These are phyloP conservation scores for Hirtodrosophila alboralis DNA, from an alignment of 2,888 invertebrate genomes.

Conservation along the genomic window DNA sequence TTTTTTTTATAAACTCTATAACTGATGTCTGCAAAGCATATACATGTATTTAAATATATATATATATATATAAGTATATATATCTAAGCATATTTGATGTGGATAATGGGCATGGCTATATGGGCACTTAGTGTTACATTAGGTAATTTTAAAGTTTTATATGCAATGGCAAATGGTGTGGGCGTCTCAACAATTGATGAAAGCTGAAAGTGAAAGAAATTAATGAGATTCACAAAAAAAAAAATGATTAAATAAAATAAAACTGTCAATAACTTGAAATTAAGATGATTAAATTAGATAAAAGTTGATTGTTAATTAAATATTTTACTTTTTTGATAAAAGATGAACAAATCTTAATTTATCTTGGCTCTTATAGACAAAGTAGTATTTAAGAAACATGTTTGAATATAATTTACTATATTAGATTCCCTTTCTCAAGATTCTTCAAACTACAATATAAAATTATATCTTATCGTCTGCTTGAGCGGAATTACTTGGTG, in stretches of 20 bases:
- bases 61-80: constrained; percentile 12
- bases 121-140: constrained; percentile 43
- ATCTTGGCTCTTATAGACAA: no score
- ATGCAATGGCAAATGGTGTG: constrained; percentile 33
- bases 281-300: no score
- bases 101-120: constrained; percentile 31
- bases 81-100: constrained; percentile 10
- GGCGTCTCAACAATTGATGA: constrained; percentile 42
- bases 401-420: no score
- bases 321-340: no score
- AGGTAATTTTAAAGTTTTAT: constrained; percentile 44
- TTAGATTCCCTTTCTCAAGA: constrained; percentile 9
- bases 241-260: constrained; percentile 5
- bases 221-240: constrained; percentile 17
- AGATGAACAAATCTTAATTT: no score
- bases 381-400: background rate
- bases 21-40: constrained; percentile 15
- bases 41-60: no score
- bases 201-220: constrained; percentile 39
- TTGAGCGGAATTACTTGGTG: no score
- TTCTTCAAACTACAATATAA: background rate
- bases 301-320: no score
- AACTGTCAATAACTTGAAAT: constrained; percentile 5
- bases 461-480: constrained; percentile 6
- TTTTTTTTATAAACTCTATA: constrained; percentile 22